Percentiles rank a stretch among this genome's conserved stretches.
Evolutionary conservation across 1,140 invertebrate species (phyloP).

Genomic region (Lepidurus couesii): DNA sequence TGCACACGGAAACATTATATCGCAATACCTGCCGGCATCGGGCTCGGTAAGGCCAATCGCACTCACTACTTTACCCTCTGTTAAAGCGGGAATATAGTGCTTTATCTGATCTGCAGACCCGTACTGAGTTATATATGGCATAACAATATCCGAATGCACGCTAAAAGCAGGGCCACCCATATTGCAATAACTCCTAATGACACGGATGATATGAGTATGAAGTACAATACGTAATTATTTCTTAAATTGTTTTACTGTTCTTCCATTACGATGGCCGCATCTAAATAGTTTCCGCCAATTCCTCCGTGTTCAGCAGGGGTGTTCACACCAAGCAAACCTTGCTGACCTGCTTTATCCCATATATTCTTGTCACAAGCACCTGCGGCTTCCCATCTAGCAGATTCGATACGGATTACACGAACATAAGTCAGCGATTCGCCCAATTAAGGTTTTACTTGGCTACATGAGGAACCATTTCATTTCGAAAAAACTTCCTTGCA

Average conservation of each 20-base stretch:
- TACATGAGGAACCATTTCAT: constrained; percentile 47
- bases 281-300: constrained; percentile 47
- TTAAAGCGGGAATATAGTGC: constrained; percentile 47
- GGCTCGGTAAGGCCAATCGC: constrained; percentile 51
- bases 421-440: constrained; percentile 17
- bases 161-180: constrained; percentile 47
- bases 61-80: constrained; percentile 46
- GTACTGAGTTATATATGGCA: constrained; percentile 50
- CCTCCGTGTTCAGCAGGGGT: constrained; percentile 46
- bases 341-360: constrained; percentile 47
- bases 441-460: constrained; percentile 41
- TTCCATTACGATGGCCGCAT: constrained; percentile 47
- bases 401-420: constrained; percentile 2
- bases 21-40: constrained; percentile 46
- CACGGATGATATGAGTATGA: constrained; percentile 18
- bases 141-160: constrained; percentile 50
- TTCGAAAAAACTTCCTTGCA: constrained; percentile 47
- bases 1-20: constrained; percentile 23
- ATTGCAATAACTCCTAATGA: constrained; percentile 45
- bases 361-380: constrained; percentile 45
- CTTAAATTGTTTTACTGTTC: constrained; percentile 45
- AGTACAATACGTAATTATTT: constrained; percentile 15
- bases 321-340: constrained; percentile 48
- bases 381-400: constrained; percentile 46
- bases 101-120: constrained; percentile 48